phyloP scores from a whole-genome alignment of 2,888 invertebrate genomes.

The Chaitophorus viminalis region DNA sequence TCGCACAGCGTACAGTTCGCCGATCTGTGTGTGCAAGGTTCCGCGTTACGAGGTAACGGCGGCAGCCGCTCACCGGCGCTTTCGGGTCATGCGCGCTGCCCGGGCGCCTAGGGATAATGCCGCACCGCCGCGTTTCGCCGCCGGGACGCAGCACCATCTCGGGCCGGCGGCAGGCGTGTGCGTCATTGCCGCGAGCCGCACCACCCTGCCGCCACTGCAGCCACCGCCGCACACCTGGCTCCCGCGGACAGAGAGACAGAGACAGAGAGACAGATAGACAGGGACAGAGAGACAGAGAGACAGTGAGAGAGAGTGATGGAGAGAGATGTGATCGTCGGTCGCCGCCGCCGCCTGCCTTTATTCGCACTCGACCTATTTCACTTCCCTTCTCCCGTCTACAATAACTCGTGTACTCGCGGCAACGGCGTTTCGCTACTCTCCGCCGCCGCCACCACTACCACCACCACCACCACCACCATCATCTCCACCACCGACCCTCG shows the following conservation, averaged over 20 bases:
- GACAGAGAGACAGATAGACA: too few relatives aligned
- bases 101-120: constrained; percentile 62
- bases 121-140: constrained; percentile 56
- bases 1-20: constrained; percentile 60
- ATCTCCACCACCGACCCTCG: too few relatives aligned
- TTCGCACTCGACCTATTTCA: constrained; percentile 62
- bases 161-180: constrained; percentile 59
- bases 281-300: too few relatives aligned
- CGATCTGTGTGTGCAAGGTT: constrained; percentile 60
- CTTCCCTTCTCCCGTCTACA: constrained; percentile 39
- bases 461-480: too few relatives aligned
- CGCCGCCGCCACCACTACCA: background rate
- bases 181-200: constrained; percentile 43
- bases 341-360: constrained; percentile 49
- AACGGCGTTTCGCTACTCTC: constrained; percentile 15
- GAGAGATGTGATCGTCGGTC: constrained; percentile 57
- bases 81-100: constrained; percentile 60
- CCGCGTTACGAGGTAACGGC: constrained; percentile 52
- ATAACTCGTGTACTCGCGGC: constrained; percentile 60
- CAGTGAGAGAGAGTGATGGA: too few relatives aligned
- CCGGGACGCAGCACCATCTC: constrained; percentile 61
- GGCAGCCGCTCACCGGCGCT: constrained; percentile 55
- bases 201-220: background rate
- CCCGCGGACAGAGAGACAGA: too few relatives aligned
- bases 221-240: constrained; percentile 46